Evolutionary conservation across 2,797 vertebrate species (phyloP).

Genomic region (Eidolon dupreanum): DNA sequence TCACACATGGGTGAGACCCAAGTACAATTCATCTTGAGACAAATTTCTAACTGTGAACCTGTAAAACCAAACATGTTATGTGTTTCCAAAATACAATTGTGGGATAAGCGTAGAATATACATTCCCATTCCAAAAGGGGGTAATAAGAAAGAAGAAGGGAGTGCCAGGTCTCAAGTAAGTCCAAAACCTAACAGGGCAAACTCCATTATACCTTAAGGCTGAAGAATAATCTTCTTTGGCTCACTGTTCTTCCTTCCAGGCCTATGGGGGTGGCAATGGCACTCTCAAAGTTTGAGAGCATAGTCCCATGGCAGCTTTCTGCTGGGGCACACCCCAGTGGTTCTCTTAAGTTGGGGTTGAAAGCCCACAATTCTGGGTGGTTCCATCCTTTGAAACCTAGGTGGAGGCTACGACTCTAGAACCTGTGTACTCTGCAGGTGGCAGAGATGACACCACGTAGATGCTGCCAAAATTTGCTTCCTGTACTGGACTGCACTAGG

Average conservation of each 20-base stretch:
- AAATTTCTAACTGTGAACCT: not conserved
- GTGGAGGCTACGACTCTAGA: too few relatives aligned
- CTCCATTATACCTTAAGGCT: not conserved
- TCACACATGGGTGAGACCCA: not conserved
- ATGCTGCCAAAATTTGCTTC: not conserved
- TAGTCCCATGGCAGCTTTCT: not conserved
- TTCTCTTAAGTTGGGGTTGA: not conserved
- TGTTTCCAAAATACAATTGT: not conserved
- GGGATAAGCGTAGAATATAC: not conserved
- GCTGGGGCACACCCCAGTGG: not conserved
- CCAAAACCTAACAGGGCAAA: not conserved
- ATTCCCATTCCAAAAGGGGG: not conserved
- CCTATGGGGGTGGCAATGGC: not conserved
- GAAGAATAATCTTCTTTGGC: not conserved
- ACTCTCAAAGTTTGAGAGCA: not conserved
- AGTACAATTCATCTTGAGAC: not conserved
- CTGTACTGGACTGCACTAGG: not conserved
- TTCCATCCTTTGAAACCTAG: not conserved
- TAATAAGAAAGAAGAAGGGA: not conserved
- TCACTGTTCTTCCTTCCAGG: not conserved
- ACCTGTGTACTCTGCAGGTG: not conserved
- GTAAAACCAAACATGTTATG: not conserved
- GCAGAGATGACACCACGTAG: not conserved
- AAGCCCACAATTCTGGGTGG: not conserved
- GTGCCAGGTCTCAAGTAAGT: too few relatives aligned